phyloP scores from a whole-genome alignment of 2,113 vertebrate genomes.

The Otolemur garnettii region DNA sequence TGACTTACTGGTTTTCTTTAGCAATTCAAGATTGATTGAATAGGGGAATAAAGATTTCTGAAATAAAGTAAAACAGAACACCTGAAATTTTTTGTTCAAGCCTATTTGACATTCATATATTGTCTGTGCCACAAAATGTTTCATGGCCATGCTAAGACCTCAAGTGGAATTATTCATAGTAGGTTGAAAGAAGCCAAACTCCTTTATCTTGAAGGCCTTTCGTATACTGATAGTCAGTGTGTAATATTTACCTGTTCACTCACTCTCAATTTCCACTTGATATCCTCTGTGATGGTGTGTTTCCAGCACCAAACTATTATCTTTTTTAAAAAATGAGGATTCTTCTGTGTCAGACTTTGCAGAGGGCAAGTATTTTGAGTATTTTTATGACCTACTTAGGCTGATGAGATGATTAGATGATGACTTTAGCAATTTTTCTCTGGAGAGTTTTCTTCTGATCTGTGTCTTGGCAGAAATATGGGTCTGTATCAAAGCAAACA shows the following conservation, averaged over 20 bases:
- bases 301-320: slow-evolving; percentile 35
- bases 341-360: slow-evolving; percentile 59
- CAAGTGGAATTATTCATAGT: slow-evolving; percentile 7
- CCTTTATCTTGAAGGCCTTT: slow-evolving; percentile 19
- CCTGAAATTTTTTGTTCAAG: neutral
- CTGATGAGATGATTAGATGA: slow-evolving; percentile 55
- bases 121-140: neutral
- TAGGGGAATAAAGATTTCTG: neutral
- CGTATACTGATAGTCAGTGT: neutral
- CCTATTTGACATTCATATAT: slow-evolving; percentile 30
- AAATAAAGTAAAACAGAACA: slow-evolving; percentile 1
- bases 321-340: neutral
- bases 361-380: slow-evolving; percentile 45
- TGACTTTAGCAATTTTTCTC: slow-evolving; percentile 40
- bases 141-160: neutral
- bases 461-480: slow-evolving; percentile 12
- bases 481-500: neutral
- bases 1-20: slow-evolving; percentile 52
- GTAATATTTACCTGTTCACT: neutral
- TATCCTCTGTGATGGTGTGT: neutral
- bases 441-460: neutral
- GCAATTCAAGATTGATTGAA: slow-evolving; percentile 45
- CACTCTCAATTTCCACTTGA: slow-evolving; percentile 30
- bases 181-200: slow-evolving; percentile 29
- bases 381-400: slow-evolving; percentile 61